A percentile compares a stretch with the other conserved stretches of the same genome.
Evolutionary conservation across 2,113 vertebrate species (phyloP).

Genomic region (Montifringilla adamsi): DNA sequence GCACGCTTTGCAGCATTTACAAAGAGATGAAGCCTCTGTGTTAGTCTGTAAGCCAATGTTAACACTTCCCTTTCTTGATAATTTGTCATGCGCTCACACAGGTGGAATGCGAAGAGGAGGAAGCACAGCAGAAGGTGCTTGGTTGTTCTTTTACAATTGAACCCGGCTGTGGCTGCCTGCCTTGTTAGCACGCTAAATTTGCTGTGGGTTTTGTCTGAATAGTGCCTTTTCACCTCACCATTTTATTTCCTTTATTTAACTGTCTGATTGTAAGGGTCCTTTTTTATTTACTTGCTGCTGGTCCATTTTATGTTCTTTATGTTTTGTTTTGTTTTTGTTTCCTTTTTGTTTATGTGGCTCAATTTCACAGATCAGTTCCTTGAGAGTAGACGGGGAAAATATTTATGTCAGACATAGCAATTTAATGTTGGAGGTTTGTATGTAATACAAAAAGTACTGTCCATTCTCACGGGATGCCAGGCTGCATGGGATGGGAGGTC

Average conservation of each 20-base stretch:
- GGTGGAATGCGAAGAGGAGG: conserved; percentile 70
- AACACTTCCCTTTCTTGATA: conserved; percentile 49
- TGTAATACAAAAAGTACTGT: conserved; percentile 69
- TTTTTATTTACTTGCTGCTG: conserved; percentile 51
- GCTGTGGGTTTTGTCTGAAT: conserved; percentile 40
- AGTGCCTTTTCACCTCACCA: conserved; percentile 20
- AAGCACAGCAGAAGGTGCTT: conserved; percentile 67
- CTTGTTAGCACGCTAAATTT: not conserved
- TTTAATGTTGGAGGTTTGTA: conserved; percentile 99
- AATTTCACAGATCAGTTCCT: conserved; percentile 90
- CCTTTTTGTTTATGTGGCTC: conserved; percentile 63
- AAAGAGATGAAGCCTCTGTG: conserved; percentile 26
- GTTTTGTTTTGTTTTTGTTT: not conserved
- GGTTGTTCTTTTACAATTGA: conserved; percentile 39
- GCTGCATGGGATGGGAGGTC: conserved; percentile 79
- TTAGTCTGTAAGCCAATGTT: not conserved
- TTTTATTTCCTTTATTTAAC: conserved; percentile 55
- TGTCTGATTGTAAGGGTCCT: conserved; percentile 11
- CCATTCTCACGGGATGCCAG: conserved; percentile 79
- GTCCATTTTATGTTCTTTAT: conserved; percentile 61
- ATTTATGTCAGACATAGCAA: conserved; percentile 99
- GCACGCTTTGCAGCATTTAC: conserved; percentile 37
- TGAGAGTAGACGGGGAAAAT: conserved; percentile 98
- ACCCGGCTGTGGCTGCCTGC: conserved; percentile 45
- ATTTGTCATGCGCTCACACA: conserved; percentile 40